A percentile compares a stretch with the other conserved stretches of the same genome.
phyloP scores from a whole-genome alignment of 1,140 invertebrate genomes.

The Galleria mellonella region DNA sequence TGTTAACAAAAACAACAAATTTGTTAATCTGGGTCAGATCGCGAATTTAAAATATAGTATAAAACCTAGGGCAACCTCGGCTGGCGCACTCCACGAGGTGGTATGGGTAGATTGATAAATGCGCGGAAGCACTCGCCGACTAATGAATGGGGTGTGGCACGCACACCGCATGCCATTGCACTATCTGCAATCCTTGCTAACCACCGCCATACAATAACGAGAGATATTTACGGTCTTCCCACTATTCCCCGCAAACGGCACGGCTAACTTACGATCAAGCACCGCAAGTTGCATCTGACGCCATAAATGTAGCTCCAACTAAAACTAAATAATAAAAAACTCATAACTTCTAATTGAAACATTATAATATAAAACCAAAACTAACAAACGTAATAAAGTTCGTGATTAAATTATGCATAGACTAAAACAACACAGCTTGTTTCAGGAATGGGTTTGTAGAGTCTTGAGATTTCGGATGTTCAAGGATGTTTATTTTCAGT shows the following conservation, averaged over 20 bases:
- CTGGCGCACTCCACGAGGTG: slow-evolving; percentile 11
- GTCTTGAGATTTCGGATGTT: not conserved
- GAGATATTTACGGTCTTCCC: slow-evolving; percentile 35
- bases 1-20: no score
- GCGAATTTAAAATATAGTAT: no score
- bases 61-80: slow-evolving; percentile 5
- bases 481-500: no score
- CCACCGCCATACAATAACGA: slow-evolving; percentile 22
- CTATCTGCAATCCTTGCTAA: slow-evolving; percentile 33
- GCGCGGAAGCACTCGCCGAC: slow-evolving; percentile 56
- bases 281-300: not conserved
- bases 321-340: no score
- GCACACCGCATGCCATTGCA: slow-evolving; percentile 39
- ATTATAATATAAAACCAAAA: no score
- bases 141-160: slow-evolving; percentile 65
- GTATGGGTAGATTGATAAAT: slow-evolving; percentile 52
- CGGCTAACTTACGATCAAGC: not conserved
- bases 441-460: not conserved
- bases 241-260: slow-evolving; percentile 13
- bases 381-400: not conserved
- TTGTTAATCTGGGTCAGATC: no score
- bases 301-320: no score
- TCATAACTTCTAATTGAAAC: no score
- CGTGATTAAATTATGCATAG: not conserved
- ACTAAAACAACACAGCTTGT: not conserved